Percentiles rank a stretch among this genome's conserved stretches.
Evolutionary conservation across 2,113 vertebrate genomes (phyloP).

Genomic region (Leptodactylus fuscus): DNA sequence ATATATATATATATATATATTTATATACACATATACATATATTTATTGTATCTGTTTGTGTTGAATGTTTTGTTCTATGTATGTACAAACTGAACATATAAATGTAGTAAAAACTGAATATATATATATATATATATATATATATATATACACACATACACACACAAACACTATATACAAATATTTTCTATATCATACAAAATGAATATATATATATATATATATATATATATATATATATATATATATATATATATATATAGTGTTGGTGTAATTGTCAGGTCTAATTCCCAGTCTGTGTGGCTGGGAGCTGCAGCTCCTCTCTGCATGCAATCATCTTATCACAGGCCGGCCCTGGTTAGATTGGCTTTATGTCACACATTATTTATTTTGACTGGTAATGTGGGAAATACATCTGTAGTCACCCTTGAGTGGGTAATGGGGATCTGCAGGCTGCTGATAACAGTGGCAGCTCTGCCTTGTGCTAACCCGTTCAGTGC

Average conservation of each 20-base stretch:
- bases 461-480: constrained; percentile 38
- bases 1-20: not conserved
- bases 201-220: not conserved
- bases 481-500: not conserved
- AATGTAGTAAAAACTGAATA: not conserved
- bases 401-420: constrained; percentile 56
- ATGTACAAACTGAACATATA: constrained; percentile 6
- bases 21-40: not conserved
- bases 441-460: constrained; percentile 59
- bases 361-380: constrained; percentile 53
- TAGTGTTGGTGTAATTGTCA: constrained; percentile 31
- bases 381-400: constrained; percentile 56
- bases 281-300: constrained; percentile 39
- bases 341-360: constrained; percentile 52
- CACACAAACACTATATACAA: not conserved
- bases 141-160: not conserved
- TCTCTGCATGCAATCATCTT: constrained; percentile 57
- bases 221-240: constrained; percentile 11
- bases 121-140: not conserved
- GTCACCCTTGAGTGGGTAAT: constrained; percentile 47
- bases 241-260: not conserved
- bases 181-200: not conserved
- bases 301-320: constrained; percentile 32
- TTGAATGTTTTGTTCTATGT: too few relatives aligned
- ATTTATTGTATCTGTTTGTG: too few relatives aligned